Conservation (phyloP, 2,797 vertebrate species). For the Rhinogobio ventralis region DNA sequence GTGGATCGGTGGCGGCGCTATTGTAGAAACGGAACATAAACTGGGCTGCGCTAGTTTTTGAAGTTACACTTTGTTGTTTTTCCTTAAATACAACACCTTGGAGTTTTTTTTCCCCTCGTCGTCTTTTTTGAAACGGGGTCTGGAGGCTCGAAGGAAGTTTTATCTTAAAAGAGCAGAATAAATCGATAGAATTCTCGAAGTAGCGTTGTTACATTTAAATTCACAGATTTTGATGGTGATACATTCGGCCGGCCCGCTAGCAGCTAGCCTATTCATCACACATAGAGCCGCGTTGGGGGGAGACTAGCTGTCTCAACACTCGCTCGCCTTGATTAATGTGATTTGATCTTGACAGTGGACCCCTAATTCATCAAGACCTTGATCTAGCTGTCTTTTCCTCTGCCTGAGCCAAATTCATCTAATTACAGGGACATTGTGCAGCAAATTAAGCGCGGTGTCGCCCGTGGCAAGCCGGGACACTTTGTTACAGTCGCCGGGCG, state of each 20-base stretch:
- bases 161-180: slow-evolving; percentile 67
- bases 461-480: slow-evolving; percentile 77
- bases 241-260: slow-evolving; percentile 73
- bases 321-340: slow-evolving; percentile 88
- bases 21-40: slow-evolving; percentile 50
- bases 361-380: slow-evolving; percentile 88
- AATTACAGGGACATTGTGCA: slow-evolving; percentile 85
- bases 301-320: slow-evolving; percentile 75
- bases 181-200: slow-evolving; percentile 77
- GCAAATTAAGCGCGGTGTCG: slow-evolving; percentile 87
- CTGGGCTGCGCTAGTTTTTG: slow-evolving; percentile 55
- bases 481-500: slow-evolving; percentile 76
- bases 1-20: neutral
- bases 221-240: slow-evolving; percentile 81
- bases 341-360: slow-evolving; percentile 83
- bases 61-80: slow-evolving; percentile 61
- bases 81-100: slow-evolving; percentile 26
- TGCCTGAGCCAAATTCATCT: slow-evolving; percentile 84
- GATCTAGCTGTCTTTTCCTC: slow-evolving; percentile 82
- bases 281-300: slow-evolving; percentile 46
- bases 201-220: slow-evolving; percentile 79
- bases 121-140: slow-evolving; percentile 46
- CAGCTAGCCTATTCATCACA: slow-evolving; percentile 80
- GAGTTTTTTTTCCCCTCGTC: slow-evolving; percentile 25
- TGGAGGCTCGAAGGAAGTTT: slow-evolving; percentile 64